Evolutionary conservation across 2,888 invertebrate species (phyloP), one percentile per base, ranked within the genome.

Genomic region (Erebia epiphron): DNA sequence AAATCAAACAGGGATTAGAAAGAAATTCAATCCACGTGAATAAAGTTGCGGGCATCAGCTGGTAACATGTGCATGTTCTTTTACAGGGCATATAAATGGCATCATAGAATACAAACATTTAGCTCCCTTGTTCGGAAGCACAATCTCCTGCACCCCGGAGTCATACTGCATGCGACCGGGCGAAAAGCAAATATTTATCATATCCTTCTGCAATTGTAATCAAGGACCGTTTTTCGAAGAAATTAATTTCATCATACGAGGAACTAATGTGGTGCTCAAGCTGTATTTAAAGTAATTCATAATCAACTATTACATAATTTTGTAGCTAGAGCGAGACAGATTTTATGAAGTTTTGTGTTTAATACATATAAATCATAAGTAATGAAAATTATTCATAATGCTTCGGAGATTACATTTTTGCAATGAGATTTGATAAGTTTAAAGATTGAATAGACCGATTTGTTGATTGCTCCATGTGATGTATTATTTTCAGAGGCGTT

Each of bases 141-240:
- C 73, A 18, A 93, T 95, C 58, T 83, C 84, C 0, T 94, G 95
- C 76, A 80, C 82, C n/a, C 95, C 95, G 0, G 74, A 80, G 26
- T 78, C 85, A 61, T 83, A 92, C 5, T 87, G 86, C 65, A 78
- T 95, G 56, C 79, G 89, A 46, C 94, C 95, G 0, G 93, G 92
- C 4, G 89, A 94, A 52, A 89, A 90, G 72, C 89, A 93, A 56
- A 87, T 91, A 10, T 94, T 95, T 79, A 86, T 92, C 13, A 82
- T 96, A 8, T 88, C 93, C 0, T 95, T 95, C 80, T 88, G 87
- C 35, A 95, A 95, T 67, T 91, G 92, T 10, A 92, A 93, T 41
- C 94, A 94, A 77, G 96, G 96, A 57, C 91, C 94, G 11, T 96
- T 95, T 79, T 89, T 95, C 66, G 96, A 96, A 85, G 94, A 94